Base-by-base conservation (phyloP, 2,888 invertebrate species). In the Galeopsomyia nigrocyanea region DNA sequence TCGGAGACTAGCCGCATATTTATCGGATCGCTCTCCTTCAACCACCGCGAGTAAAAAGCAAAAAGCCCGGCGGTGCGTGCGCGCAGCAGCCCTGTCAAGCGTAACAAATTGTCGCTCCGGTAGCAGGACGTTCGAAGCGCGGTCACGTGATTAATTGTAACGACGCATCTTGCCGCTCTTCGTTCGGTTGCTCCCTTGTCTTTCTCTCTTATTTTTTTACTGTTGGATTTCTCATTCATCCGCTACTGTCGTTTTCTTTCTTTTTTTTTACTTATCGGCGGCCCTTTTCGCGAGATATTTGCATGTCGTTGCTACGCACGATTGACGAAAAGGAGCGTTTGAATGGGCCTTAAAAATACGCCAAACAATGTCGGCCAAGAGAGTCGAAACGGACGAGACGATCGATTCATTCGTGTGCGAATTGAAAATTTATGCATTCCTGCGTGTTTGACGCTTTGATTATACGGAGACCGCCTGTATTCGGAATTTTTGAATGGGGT, bases 71-170 rank as follows among this genome's bases (percentile, higher is more conserved):
- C 26, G 19, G 49, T 39, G 19, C 47, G 31, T 26, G n/a, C 14
- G 22, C n/a, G 58, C 58, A 19, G 49, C 47, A 21, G 47, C 77
- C 81, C 81, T 83, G 84, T 84, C 84, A 82, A 77, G 83, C 80
- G 79, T 85, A 85, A 85, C 85, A 85, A 85, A 85, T 85, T 85
- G 85, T 82, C 79, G 81, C 80, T 81, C 76, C 80, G 78, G 80
- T 82, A 81, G 80, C 79, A 65, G 81, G 80, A 79, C 78, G 76
- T 78, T 76, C 76, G 79, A 49, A 16, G 13, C 14, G 13, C 14
- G 67, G 39, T 47, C 61, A 49, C 64, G 74, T 74, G 74, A 74
- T 74, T 74, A 74, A 74, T 74, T 71, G 74, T 65, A 71, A 71
- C 68, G 74, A 71, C 49, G 64, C 63, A 65, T 58, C 26, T 19